Percentiles rank a stretch among this genome's conserved stretches.
phyloP scores from a whole-genome alignment of 2,888 invertebrate species.

The Eurytoma adleriae region DNA sequence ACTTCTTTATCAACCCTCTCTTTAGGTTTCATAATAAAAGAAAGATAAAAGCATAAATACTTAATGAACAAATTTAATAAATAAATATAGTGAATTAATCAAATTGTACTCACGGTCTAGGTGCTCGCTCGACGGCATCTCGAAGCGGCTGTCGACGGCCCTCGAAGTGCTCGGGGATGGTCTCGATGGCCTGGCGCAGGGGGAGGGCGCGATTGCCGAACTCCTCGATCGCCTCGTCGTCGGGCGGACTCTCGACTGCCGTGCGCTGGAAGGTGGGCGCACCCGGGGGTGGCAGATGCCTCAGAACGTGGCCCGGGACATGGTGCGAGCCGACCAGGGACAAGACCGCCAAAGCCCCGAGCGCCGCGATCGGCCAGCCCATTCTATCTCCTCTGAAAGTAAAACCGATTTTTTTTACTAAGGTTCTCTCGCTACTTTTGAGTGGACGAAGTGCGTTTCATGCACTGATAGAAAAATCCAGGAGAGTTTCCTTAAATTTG shows the following conservation, averaged over 20 bases:
- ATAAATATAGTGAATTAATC: no score
- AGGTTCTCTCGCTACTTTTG: no score
- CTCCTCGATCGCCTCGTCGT: slow-evolving; percentile 57
- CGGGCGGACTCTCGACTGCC: slow-evolving; percentile 76
- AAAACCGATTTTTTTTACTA: no score
- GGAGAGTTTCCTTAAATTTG: no score
- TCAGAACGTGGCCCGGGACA: slow-evolving; percentile 60
- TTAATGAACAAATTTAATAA: neutral
- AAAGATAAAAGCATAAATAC: no score
- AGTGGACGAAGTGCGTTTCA: no score
- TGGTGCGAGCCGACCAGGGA: slow-evolving; percentile 64
- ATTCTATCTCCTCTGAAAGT: slow-evolving; percentile 51
- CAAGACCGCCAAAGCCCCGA: slow-evolving; percentile 57
- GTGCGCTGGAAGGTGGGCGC: slow-evolving; percentile 74
- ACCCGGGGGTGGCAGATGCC: slow-evolving; percentile 52
- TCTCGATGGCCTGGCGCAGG: slow-evolving; percentile 86
- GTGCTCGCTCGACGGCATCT: slow-evolving; percentile 47
- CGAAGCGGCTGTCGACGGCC: slow-evolving; percentile 55
- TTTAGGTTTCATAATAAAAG: no score
- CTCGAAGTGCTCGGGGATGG: slow-evolving; percentile 63
- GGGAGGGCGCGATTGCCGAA: slow-evolving; percentile 79
- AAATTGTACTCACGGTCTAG: slow-evolving; percentile 24
- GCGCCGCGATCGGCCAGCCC: slow-evolving; percentile 61
- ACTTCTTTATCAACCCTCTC: no score
- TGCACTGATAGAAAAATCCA: no score